These are phyloP conservation scores for Solenopsis fugax DNA, from an alignment of 1,140 invertebrate genomes.

Conservation along the genomic window DNA sequence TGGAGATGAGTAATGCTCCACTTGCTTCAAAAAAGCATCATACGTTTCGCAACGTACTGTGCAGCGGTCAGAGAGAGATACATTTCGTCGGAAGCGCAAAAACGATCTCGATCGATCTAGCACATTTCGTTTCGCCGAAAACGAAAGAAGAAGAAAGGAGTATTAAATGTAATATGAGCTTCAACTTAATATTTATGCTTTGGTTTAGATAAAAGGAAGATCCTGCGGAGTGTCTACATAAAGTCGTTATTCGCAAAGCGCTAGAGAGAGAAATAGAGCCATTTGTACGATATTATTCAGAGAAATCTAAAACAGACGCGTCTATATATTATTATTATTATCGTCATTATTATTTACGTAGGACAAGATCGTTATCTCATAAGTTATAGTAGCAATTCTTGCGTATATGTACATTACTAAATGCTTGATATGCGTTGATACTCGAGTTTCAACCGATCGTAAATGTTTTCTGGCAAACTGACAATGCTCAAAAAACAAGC, in stretches of 20 bases:
- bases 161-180: constrained; percentile 24
- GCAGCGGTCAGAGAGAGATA: neutral
- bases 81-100: neutral
- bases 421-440: constrained; percentile 4
- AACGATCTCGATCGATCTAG: neutral
- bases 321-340: constrained; percentile 40
- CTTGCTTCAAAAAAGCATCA: neutral
- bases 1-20: constrained; percentile 38
- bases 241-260: constrained; percentile 11
- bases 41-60: neutral
- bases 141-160: neutral
- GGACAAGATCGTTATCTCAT: constrained; percentile 39
- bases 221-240: constrained; percentile 9
- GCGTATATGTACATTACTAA: constrained; percentile 22
- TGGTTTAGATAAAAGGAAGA: constrained; percentile 49
- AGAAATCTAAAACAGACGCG: constrained; percentile 37
- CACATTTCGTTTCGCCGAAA: neutral
- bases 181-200: constrained; percentile 58
- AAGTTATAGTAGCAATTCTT: constrained; percentile 2
- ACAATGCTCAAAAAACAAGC: neutral
- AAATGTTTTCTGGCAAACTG: neutral
- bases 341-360: constrained; percentile 7
- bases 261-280: constrained; percentile 22
- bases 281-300: constrained; percentile 29
- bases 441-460: constrained; percentile 1